Conservation (phyloP, 2,888 invertebrate genomes). For the Eueremaeus valkanovi region DNA sequence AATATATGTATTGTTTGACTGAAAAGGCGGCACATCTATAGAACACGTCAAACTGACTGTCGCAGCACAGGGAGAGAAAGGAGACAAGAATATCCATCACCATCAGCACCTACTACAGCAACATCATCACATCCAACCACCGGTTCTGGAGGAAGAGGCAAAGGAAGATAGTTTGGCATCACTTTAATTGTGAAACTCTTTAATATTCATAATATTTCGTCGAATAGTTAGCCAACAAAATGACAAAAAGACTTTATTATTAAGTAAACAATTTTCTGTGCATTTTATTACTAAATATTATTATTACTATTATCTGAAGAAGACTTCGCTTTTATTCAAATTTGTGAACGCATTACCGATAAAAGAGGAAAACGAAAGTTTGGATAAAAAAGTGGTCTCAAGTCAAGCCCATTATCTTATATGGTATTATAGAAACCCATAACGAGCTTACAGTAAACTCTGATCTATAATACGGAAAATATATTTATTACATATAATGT, state of each 20-base stretch:
- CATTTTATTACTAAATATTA: too few relatives aligned
- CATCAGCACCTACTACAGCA: conserved; percentile 11
- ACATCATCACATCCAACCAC: conserved; percentile 6
- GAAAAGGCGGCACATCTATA: conserved; percentile 1
- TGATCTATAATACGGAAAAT: neutral
- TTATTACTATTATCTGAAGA: too few relatives aligned
- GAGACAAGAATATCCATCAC: neutral
- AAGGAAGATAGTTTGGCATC: conserved; percentile 24
- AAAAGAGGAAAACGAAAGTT: neutral
- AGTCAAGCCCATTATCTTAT: conserved; percentile 27
- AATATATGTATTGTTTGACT: neutral
- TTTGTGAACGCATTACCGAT: neutral
- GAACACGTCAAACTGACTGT: conserved; percentile 40
- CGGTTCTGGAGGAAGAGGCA: neutral
- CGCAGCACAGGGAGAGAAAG: conserved; percentile 17
- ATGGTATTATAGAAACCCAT: conserved; percentile 19
- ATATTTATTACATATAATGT: neutral
- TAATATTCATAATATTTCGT: too few relatives aligned
- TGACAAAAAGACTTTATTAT: too few relatives aligned
- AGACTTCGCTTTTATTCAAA: neutral
- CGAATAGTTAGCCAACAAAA: too few relatives aligned
- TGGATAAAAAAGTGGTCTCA: neutral
- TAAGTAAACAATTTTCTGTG: too few relatives aligned
- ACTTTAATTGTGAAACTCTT: too few relatives aligned
- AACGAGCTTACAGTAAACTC: conserved; percentile 24